A percentile compares a stretch with the other conserved stretches of the same genome.
phyloP scores from a whole-genome alignment of 30 jellyfish, hydroid and myxozoan genomes.

The Turritopsis rubra region DNA sequence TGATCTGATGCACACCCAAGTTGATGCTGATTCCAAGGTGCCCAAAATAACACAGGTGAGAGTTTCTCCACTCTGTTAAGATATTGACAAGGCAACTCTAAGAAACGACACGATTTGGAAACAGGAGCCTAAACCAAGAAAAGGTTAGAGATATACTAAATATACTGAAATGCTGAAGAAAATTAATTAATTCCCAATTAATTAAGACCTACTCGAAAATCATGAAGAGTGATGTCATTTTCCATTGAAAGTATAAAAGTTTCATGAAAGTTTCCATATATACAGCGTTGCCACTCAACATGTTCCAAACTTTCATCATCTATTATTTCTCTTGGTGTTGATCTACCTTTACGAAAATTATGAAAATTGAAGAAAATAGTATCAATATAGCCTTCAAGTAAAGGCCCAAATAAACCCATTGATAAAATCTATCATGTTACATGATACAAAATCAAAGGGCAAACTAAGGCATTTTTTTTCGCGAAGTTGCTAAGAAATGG shows the following conservation, averaged over 20 bases:
- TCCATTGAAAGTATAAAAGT: background rate
- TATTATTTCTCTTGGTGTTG: background rate
- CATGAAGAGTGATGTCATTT: background rate
- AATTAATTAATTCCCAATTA: too few relatives aligned
- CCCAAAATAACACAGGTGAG: background rate
- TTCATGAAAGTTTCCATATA: background rate
- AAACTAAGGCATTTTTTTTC: too few relatives aligned
- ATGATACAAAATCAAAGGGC: too few relatives aligned
- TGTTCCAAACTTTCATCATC: background rate
- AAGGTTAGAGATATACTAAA: background rate
- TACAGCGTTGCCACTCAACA: background rate
- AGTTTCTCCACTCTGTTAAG: background rate
- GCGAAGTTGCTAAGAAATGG: too few relatives aligned
- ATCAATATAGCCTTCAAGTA: too few relatives aligned
- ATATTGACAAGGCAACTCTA: background rate
- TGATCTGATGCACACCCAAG: conserved; percentile 17
- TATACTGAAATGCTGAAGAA: too few relatives aligned
- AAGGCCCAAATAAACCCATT: too few relatives aligned
- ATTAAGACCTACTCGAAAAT: background rate
- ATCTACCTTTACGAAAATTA: background rate
- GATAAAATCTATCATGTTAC: too few relatives aligned
- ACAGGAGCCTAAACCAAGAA: background rate
- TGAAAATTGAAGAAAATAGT: too few relatives aligned
- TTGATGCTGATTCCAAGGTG: conserved; percentile 20
- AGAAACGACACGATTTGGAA: background rate